Conservation (phyloP, 2,113 vertebrate species). For the Steatornis caripensis region DNA sequence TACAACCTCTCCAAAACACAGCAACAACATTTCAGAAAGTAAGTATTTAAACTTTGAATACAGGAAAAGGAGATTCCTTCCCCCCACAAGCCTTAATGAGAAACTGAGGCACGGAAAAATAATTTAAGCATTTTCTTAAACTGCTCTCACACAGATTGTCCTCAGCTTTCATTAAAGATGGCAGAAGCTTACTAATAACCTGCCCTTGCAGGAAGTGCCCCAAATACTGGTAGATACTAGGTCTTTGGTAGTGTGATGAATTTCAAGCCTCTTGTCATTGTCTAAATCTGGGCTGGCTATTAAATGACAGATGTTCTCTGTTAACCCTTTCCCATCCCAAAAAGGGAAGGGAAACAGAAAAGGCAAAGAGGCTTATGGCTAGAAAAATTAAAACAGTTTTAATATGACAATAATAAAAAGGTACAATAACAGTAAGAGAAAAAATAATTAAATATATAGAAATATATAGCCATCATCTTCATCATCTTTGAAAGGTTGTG, state of each 20-base stretch:
- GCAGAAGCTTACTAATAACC: not conserved
- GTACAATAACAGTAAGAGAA: no score
- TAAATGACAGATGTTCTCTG: no score
- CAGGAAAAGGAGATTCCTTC: not conserved
- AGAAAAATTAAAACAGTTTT: no score
- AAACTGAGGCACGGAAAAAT: not conserved
- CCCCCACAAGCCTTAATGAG: not conserved
- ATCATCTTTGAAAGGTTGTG: no score
- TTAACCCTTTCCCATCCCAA: no score
- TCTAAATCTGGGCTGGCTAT: no score
- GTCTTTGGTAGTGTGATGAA: not conserved
- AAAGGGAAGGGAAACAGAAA: no score
- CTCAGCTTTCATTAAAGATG: not conserved
- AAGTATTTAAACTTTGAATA: not conserved
- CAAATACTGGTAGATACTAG: not conserved
- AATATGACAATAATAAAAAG: no score
- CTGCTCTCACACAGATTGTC: not conserved
- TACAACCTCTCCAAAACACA: not conserved
- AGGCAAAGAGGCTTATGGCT: no score
- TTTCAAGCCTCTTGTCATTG: no score
- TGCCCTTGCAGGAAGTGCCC: not conserved
- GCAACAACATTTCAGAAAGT: not conserved
- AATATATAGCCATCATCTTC: no score
- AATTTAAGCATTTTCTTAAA: not conserved
- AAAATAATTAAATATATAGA: no score